Conservation (phyloP, 2,888 invertebrate species). For the Thecocarcelia acutangulata region DNA sequence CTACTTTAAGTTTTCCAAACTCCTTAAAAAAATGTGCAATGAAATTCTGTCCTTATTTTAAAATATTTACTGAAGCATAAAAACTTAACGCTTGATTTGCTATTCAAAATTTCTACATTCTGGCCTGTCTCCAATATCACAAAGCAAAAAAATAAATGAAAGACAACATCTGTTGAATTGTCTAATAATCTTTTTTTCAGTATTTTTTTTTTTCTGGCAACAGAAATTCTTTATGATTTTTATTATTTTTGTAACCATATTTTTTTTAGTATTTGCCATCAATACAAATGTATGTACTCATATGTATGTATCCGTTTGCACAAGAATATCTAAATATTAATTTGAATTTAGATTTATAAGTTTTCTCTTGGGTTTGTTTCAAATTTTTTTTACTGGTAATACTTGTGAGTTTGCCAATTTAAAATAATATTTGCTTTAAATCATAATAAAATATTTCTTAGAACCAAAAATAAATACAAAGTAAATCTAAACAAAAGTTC, state of each 20-base stretch:
- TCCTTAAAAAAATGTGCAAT: slow-evolving; percentile 8
- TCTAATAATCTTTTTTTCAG: slow-evolving; percentile 42
- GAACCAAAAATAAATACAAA: slow-evolving; percentile 36
- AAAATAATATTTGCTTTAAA: slow-evolving; percentile 56
- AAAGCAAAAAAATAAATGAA: slow-evolving; percentile 2
- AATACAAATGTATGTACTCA: not conserved
- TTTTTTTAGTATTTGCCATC: slow-evolving; percentile 40
- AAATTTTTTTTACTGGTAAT: not conserved
- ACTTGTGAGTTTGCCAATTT: slow-evolving; percentile 24
- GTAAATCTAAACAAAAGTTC: slow-evolving; percentile 50
- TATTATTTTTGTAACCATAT: slow-evolving; percentile 25
- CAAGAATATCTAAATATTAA: not conserved
- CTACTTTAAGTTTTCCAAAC: not conserved
- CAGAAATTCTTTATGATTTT: slow-evolving; percentile 42
- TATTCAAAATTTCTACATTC: slow-evolving; percentile 73
- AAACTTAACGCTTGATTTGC: slow-evolving; percentile 77
- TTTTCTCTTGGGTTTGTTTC: not conserved
- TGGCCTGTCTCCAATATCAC: slow-evolving; percentile 36
- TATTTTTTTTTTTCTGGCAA: slow-evolving; percentile 52
- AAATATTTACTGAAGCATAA: slow-evolving; percentile 60
- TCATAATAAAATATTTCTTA: slow-evolving; percentile 70
- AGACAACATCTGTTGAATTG: slow-evolving; percentile 67
- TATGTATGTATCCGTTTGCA: too few species aligned
- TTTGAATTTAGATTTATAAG: slow-evolving; percentile 34
- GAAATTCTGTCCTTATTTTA: slow-evolving; percentile 36